These are phyloP conservation scores for Acanthornis magna DNA, from an alignment of 2,797 vertebrate genomes.

Conservation along the genomic window DNA sequence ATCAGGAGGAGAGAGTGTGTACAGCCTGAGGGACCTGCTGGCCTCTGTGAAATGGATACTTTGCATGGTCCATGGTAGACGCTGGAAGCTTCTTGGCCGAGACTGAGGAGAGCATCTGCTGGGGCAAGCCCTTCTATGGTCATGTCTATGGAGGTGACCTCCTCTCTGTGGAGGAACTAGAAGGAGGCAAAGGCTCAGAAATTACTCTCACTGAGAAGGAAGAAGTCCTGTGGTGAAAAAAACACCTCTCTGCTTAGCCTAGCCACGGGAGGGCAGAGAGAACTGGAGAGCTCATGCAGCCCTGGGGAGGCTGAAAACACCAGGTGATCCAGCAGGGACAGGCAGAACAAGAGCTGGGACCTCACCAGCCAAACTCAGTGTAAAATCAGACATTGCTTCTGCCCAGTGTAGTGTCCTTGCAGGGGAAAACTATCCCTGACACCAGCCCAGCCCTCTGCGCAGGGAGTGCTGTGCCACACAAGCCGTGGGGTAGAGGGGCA, in stretches of 20 bases:
- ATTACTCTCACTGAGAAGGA: neutral
- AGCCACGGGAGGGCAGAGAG: neutral
- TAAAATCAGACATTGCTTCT: neutral
- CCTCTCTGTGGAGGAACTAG: neutral
- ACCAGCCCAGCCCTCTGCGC: accelerated
- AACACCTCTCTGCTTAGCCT: neutral
- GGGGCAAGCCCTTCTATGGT: accelerated
- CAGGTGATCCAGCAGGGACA: neutral
- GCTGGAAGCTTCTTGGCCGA: neutral
- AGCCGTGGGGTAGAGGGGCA: neutral
- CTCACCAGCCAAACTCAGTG: neutral
- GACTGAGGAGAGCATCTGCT: neutral
- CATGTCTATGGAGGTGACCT: neutral
- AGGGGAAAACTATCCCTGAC: neutral
- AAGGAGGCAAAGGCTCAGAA: neutral
- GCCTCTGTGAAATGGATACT: accelerated
- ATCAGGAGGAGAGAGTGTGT: neutral
- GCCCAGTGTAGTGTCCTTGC: neutral
- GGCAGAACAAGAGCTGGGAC: neutral
- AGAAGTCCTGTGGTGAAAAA: neutral
- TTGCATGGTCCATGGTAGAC: neutral
- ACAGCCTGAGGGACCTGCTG: neutral
- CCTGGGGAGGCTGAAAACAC: neutral
- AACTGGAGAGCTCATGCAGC: neutral
- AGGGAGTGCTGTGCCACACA: neutral